Evolutionary conservation across 2,113 vertebrate species (phyloP).

Genomic region (Scortum barcoo): DNA sequence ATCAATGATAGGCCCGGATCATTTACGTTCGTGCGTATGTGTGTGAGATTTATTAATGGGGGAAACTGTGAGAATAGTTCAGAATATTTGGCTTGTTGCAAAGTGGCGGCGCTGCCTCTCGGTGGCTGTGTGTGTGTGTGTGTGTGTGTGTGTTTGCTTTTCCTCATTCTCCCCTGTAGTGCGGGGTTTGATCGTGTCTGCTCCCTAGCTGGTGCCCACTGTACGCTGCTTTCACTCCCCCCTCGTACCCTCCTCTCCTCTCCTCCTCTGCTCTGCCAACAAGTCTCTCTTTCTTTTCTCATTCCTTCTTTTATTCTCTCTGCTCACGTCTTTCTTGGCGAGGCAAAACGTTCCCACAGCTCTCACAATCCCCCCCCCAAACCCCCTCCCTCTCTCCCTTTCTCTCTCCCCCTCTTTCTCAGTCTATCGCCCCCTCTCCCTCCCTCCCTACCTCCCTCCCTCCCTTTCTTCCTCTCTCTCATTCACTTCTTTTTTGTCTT

Average conservation of each 20-base stretch:
- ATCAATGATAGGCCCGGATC: not conserved
- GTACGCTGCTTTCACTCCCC: conserved; percentile 20
- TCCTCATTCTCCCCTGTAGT: conserved; percentile 37
- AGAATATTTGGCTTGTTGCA: not conserved
- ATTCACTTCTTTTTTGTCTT: conserved; percentile 48
- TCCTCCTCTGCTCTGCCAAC: conserved; percentile 71
- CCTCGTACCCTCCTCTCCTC: conserved; percentile 18
- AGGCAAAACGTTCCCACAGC: conserved; percentile 77
- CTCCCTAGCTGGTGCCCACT: conserved; percentile 68
- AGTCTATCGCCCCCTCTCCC: too few species aligned
- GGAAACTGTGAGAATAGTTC: conserved; percentile 14
- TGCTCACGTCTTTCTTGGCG: conserved; percentile 76
- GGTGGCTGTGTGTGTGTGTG: conserved; percentile 25
- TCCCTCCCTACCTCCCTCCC: conserved; percentile 1
- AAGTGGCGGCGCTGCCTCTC: not conserved
- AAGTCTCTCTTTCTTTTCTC: conserved; percentile 79
- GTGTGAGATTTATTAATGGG: conserved; percentile 9
- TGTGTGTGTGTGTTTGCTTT: conserved; percentile 54
- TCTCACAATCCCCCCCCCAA: conserved; percentile 49
- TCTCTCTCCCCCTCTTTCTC: too few species aligned
- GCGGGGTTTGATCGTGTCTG: conserved; percentile 56
- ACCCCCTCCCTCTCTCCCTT: not conserved
- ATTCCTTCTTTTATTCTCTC: conserved; percentile 76
- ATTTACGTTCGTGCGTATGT: not conserved
- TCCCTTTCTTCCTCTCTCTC: conserved; percentile 41